A percentile compares a stretch with the other conserved stretches of the same genome.
These are phyloP conservation scores for Poecilia velifera DNA, from an alignment of 2,797 vertebrate genomes.

Conservation along the genomic window DNA sequence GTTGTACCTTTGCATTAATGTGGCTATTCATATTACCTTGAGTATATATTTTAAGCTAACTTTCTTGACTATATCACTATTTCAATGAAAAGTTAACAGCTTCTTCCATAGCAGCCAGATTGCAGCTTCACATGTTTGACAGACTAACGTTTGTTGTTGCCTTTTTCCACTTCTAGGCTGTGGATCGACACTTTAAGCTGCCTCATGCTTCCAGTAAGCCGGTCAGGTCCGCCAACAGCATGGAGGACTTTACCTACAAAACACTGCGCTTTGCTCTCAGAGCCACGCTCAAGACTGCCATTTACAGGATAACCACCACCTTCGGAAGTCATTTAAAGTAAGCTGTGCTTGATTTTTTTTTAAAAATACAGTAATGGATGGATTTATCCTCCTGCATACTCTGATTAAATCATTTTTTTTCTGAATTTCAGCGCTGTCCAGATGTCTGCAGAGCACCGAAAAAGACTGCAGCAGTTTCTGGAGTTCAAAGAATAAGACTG, in stretches of 20 bases:
- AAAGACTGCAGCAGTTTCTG: slow-evolving; percentile 95
- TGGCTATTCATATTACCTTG: neutral
- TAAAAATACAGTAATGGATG: neutral
- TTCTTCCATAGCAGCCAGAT: neutral
- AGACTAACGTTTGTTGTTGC: neutral
- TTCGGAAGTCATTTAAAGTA: slow-evolving; percentile 95
- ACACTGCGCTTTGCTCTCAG: slow-evolving; percentile 93
- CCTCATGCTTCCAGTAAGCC: slow-evolving; percentile 96
- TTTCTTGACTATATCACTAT: neutral
- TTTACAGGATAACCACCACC: slow-evolving; percentile 93
- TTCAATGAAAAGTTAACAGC: neutral
- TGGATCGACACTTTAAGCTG: slow-evolving; percentile 96
- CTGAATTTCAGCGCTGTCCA: slow-evolving; percentile 85
- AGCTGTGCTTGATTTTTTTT: slow-evolving; percentile 30
- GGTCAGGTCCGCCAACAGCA: slow-evolving; percentile 77
- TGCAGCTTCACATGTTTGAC: too few relatives aligned
- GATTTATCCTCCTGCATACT: neutral
- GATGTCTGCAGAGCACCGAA: slow-evolving; percentile 92
- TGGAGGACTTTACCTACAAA: slow-evolving; percentile 91
- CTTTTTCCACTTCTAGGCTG: slow-evolving; percentile 80
- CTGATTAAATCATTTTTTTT: slow-evolving; percentile 4
- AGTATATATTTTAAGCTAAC: neutral
- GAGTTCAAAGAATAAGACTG: slow-evolving; percentile 91
- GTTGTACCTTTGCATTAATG: neutral
- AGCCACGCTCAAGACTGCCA: slow-evolving; percentile 92